Evolutionary conservation across 2,888 invertebrate genomes (phyloP).

Genomic region (Conistra vaccinii): DNA sequence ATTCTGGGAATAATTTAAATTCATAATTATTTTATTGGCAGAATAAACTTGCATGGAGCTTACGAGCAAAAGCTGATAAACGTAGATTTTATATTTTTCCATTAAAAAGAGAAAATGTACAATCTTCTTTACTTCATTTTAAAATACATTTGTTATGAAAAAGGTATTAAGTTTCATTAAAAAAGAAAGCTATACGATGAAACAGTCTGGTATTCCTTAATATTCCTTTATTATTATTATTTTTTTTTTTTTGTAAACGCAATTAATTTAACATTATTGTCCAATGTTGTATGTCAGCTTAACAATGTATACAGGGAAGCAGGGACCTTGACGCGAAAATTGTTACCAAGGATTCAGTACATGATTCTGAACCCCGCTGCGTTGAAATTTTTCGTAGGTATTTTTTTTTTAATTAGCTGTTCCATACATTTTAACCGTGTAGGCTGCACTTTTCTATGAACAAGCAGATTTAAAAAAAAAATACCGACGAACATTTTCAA

Average conservation of each 20-base stretch:
- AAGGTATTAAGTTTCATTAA: neutral
- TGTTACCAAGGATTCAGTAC: too few relatives aligned
- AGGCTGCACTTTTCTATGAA: too few relatives aligned
- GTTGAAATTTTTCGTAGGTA: too few relatives aligned
- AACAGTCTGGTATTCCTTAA: neutral
- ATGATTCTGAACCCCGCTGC: too few relatives aligned
- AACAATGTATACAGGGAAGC: neutral
- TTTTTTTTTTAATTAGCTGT: too few relatives aligned
- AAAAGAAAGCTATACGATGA: neutral
- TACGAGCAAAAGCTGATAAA: neutral
- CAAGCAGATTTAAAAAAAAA: too few relatives aligned
- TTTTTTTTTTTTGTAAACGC: neutral
- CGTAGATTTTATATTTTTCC: neutral
- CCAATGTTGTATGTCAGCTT: neutral
- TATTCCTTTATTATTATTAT: neutral
- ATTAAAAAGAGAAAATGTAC: neutral
- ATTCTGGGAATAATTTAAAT: neutral
- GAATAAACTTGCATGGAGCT: neutral
- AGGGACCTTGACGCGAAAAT: too few relatives aligned
- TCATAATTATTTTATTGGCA: neutral
- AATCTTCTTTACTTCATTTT: neutral
- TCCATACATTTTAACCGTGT: too few relatives aligned
- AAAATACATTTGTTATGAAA: conserved; percentile 2
- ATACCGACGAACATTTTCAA: too few relatives aligned
- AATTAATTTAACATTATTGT: neutral